Evolutionary conservation across 2,888 invertebrate species (phyloP), one percentile per base, ranked within the genome.

Genomic region (Rotaria magnacalcarata): DNA sequence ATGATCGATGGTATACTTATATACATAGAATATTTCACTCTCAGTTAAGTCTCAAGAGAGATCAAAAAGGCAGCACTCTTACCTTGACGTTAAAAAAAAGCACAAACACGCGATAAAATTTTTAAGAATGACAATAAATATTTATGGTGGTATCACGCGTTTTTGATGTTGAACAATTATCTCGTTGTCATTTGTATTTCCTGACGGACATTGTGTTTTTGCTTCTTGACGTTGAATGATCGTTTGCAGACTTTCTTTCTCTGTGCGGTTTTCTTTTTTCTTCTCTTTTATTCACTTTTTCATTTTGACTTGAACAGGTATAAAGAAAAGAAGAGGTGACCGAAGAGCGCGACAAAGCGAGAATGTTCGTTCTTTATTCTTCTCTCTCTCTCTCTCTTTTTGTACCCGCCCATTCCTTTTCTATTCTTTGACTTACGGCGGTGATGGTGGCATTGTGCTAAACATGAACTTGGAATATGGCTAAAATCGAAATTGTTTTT

Each of bases 221-320:
- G 34, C 19, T 1, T 67, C 14, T 34, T 67, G 34, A 19, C 34
- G 34, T 67, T 41, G 3, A 67, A 34, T 67, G 67, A 67, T 67
- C 67, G 67, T 34, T 67, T 67, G 67, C 67, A 67, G 67, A 67
- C 14, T 16, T 67, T 27, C 67, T 67, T 67, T 10, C 67, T 67
- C n/a, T 52, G 14, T 52, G 16, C 16, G 52, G 11, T 60, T 34
- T 34, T 34, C 50, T 58, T 58, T 60, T 60, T 60, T 27, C 34
- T 67, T 67, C 67, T 67, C 16, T 27, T 67, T 67, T 67, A 67
- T 67, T 67, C 67, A 67, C 67, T 67, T 34, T 67, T 67, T 67
- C 67, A 67, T 67, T 34, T 67, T 67, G 16, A 67, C 34, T 67
- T 19, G 34, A 67, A 67, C 27, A 67, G 67, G 67, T 67, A 34